Conservation (phyloP, 2,797 vertebrate species). For the Aldrovandia affinis region DNA sequence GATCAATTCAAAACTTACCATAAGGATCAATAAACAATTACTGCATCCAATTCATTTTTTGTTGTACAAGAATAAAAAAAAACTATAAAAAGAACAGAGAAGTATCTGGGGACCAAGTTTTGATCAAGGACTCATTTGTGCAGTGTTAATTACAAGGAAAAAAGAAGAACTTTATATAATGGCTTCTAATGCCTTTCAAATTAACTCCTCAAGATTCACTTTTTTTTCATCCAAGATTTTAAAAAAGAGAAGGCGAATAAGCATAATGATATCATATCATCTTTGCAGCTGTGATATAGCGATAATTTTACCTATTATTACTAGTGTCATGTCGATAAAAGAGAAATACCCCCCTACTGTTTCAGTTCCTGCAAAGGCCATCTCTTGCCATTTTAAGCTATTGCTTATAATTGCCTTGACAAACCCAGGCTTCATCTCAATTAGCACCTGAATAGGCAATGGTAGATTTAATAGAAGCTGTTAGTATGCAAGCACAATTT, state of each 20-base stretch:
- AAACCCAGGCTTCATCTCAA: conserved; percentile 93
- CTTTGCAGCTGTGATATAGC: conserved; percentile 86
- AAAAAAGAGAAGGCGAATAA: conserved; percentile 69
- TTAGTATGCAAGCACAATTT: conserved; percentile 79
- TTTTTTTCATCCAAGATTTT: conserved; percentile 81
- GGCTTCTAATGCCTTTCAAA: conserved; percentile 86
- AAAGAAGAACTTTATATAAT: conserved; percentile 73
- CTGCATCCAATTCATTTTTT: background rate
- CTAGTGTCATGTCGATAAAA: conserved; percentile 89
- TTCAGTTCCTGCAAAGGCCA: conserved; percentile 86
- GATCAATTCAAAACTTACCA: background rate
- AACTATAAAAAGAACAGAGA: conserved; percentile 29
- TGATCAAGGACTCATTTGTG: conserved; percentile 72
- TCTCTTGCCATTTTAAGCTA: conserved; percentile 91
- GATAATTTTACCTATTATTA: conserved; percentile 93
- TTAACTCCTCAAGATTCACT: conserved; percentile 81
- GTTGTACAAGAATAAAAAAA: background rate
- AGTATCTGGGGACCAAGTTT: conserved; percentile 48
- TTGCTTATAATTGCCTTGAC: conserved; percentile 96
- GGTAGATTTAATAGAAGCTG: conserved; percentile 87
- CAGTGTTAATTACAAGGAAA: conserved; percentile 82
- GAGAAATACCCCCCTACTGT: conserved; percentile 85
- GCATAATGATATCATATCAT: conserved; percentile 87
- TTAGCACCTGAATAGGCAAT: conserved; percentile 92
- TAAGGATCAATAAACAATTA: background rate